Base-by-base conservation (phyloP, 2,797 vertebrate species). In the Mastacembelus armatus region DNA sequence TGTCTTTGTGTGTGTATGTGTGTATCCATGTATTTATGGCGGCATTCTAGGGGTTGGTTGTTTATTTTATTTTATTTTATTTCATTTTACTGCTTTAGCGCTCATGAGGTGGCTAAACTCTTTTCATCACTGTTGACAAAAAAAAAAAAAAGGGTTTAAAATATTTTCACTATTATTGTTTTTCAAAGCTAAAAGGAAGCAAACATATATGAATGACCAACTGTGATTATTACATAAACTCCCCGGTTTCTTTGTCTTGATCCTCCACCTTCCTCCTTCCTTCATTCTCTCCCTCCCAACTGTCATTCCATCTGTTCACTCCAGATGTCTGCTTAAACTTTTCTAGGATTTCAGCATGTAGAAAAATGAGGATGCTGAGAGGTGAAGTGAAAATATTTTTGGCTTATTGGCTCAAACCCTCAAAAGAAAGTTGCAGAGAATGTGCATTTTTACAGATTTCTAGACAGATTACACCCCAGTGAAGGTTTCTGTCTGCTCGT, bases 1-100 rank as follows among this genome's bases (percentile, higher is more conserved):
- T 15, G 71, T 85, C 56, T 88, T 73, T 78, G 74, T 88, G 75
- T 73, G 72, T 86, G 62, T 77, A 33, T 83, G 44, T 74, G 45
- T 72, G 50, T 72, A 35, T 75, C 32, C 19, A 19, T 76, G 58
- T 78, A 14, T 69, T 57, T 78, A 57, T 80, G 43, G 52, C 38
- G 16, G 56, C 48, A 44, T 44, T 56, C 4, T 61, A 16, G 18
- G 19, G 44, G 36, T 56, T 56, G 42, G 29, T 52, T 70, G 22
- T 15, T 38, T 56, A n/a, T n/a, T n/a, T n/a, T n/a, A n/a, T 64
- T 63, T 39, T 29, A 49, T 74, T 43, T 64, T 21, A 55, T 64
- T 63, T 39, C 29, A 49, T 74, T 43, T 64, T 21, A 55, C 57
- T 66, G 71, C 54, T 55, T 14, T 40, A 47, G 52, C 44, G 48